Base-by-base conservation (phyloP, 2,888 invertebrate genomes). In the Onchidella celtica region DNA sequence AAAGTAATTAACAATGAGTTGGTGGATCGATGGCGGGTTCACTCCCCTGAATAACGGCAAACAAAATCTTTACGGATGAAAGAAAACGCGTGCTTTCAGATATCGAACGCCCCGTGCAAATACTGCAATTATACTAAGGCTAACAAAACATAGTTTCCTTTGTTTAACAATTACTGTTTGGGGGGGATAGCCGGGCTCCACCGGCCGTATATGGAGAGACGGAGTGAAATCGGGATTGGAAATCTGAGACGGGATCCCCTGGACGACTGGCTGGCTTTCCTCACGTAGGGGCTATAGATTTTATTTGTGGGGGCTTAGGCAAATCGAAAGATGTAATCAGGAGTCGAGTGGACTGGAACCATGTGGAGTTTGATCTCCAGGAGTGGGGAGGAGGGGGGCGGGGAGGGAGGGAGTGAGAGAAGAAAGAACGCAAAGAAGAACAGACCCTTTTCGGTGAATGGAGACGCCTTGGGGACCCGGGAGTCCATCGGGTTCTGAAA, bases 301-400 rank as follows among this genome's bases (percentile, higher is more conserved):
- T 72, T 55, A 32, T 11, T 32, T 38, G 17, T 68, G 2, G 68
- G 17, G 24, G 68, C 36, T 3, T 24, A 34, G 2, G n/a, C 32
- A 2, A 24, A 70, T 70, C 47, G 47, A 70, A 29, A 29, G 29
- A 70, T 4, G 70, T 3, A 27, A 70, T 70, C 70, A 27, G 70
- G 27, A 21, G 24, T 32, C 47, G 9, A 47, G 17, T 47, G 59
- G n/a, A 21, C 3, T 17, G 24, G 21, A 24, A 29, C 29, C 40
- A 55, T 32, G 55, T 70, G 70, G 29, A 47, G 32, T 70, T 70
- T 70, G 70, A 47, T 70, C 70, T 47, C 40, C 24, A 11, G 66
- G 3, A 24, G 36, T n/a, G 32, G 1, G 6, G 1, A n/a, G 32
- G 24, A 40, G n/a, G n/a, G n/a, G 70, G 29, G 47, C 47, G 17